Conservation (phyloP, 2,113 vertebrate species). For the Clupea harengus region DNA sequence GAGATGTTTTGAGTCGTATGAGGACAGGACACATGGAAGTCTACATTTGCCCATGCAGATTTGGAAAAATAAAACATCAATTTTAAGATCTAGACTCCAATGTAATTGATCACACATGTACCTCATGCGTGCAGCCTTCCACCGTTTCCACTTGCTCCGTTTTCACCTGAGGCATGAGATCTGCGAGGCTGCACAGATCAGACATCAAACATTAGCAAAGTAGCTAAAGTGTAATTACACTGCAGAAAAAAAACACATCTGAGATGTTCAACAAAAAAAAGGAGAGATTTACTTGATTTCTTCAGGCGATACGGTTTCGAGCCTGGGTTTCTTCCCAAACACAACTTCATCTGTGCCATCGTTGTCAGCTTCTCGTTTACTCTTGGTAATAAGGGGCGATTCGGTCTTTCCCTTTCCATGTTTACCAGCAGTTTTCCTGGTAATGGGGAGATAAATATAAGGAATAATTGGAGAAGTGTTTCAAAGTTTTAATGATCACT, state of each 20-base stretch:
- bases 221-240: neutral
- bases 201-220: neutral
- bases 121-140: slow-evolving; percentile 96
- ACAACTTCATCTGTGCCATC: slow-evolving; percentile 70
- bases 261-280: neutral
- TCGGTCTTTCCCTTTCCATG: slow-evolving; percentile 61
- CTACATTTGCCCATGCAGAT: neutral
- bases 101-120: slow-evolving; percentile 53
- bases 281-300: slow-evolving; percentile 81
- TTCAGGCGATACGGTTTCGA: slow-evolving; percentile 75
- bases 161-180: slow-evolving; percentile 93
- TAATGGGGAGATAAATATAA: neutral
- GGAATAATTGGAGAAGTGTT: neutral
- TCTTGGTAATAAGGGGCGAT: slow-evolving; percentile 43
- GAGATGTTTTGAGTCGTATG: neutral
- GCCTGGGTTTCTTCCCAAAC: slow-evolving; percentile 80
- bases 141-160: slow-evolving; percentile 90
- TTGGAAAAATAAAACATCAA: neutral
- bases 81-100: neutral
- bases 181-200: slow-evolving; percentile 76
- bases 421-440: slow-evolving; percentile 67
- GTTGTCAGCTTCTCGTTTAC: slow-evolving; percentile 75
- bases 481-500: neutral
- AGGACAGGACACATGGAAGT: neutral
- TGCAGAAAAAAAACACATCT: neutral